Conservation (phyloP, 2,888 invertebrate genomes). For the Plemyria rubiginata region DNA sequence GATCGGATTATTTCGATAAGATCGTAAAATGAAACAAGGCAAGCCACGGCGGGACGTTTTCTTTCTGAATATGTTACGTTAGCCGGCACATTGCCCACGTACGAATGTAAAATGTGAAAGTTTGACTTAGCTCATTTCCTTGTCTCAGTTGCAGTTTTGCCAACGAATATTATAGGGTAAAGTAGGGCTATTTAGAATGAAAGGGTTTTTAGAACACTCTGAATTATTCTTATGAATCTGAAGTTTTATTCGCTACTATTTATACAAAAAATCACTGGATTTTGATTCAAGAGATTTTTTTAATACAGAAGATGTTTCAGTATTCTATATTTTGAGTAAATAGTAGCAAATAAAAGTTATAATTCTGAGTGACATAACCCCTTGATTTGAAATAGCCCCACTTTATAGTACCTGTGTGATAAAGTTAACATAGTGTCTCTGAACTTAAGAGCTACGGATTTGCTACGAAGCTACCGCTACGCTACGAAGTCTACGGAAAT, state of each 20-base stretch:
- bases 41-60: constrained; percentile 74
- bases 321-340: no score
- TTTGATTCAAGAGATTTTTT: no score
- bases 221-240: no score
- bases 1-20: constrained; percentile 85
- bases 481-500: constrained; percentile 33
- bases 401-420: constrained; percentile 7
- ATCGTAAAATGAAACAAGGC: constrained; percentile 84
- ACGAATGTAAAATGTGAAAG: constrained; percentile 60
- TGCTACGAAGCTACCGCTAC: constrained; percentile 32
- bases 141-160: constrained; percentile 38
- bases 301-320: no score
- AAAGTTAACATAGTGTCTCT: constrained; percentile 6
- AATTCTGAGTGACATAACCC: no score
- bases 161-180: constrained; percentile 21
- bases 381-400: no score
- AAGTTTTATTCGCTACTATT: no score
- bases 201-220: no score
- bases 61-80: constrained; percentile 73
- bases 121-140: constrained; percentile 58
- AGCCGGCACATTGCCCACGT: constrained; percentile 62
- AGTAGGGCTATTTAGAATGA: no score
- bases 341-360: no score
- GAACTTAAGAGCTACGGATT: constrained; percentile 25
- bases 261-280: no score